phyloP scores from a whole-genome alignment of 2,797 vertebrate genomes.

The Percopsis omiscomaycus region DNA sequence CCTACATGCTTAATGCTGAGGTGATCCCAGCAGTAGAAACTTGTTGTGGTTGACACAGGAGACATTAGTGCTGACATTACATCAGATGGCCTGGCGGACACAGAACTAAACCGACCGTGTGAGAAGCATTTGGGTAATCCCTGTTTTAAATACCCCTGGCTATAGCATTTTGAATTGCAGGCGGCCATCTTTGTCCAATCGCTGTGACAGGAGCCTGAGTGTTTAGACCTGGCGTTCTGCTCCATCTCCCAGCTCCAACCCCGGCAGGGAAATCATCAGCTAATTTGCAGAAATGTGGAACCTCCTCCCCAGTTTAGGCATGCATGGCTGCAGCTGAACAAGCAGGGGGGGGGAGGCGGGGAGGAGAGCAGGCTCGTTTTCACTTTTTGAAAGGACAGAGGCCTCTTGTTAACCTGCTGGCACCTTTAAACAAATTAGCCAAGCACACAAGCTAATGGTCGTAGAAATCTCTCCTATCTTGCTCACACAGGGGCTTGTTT shows the following conservation, averaged over 20 bases:
- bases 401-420: constrained; percentile 61
- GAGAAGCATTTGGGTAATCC: constrained; percentile 74
- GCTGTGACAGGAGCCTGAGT: constrained; percentile 25
- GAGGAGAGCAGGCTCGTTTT: constrained; percentile 16
- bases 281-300: constrained; percentile 78
- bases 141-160: constrained; percentile 64
- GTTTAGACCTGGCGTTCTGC: constrained; percentile 52
- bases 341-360: constrained; percentile 43
- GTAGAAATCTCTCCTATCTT: background rate
- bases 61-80: no score
- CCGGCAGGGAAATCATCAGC: constrained; percentile 76
- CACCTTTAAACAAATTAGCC: constrained; percentile 72
- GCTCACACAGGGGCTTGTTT: background rate
- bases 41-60: no score
- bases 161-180: constrained; percentile 73
- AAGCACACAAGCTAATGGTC: constrained; percentile 21
- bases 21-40: no score
- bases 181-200: constrained; percentile 58
- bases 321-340: constrained; percentile 71
- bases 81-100: background rate
- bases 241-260: constrained; percentile 71
- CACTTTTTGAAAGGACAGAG: constrained; percentile 32
- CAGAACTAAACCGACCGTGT: constrained; percentile 67
- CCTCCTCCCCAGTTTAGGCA: constrained; percentile 64
- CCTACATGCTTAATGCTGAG: no score